Conservation (phyloP, 2,113 vertebrate species). For the Turdus rufiventris region DNA sequence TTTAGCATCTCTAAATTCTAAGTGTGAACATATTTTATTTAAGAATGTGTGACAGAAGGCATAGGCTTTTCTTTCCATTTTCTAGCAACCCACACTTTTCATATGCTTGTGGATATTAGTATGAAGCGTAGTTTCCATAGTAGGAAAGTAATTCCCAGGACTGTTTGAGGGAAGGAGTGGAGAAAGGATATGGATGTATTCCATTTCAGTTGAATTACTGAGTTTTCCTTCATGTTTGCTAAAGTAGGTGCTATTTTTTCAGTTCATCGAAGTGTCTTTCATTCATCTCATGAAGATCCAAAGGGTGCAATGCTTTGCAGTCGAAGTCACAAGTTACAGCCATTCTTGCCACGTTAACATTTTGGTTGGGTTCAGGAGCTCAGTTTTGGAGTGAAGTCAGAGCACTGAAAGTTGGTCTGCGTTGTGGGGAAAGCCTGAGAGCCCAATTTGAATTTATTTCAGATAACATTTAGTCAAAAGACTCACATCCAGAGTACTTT, state of each 20-base stretch:
- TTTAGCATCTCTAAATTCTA: constrained; percentile 1
- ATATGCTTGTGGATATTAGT: neutral
- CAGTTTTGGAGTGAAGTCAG: neutral
- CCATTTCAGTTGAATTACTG: neutral
- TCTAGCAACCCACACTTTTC: constrained; percentile 7
- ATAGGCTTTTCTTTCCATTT: neutral
- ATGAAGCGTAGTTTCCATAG: neutral
- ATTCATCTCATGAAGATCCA: neutral
- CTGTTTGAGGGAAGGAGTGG: neutral
- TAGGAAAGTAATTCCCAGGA: neutral
- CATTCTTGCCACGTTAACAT: fast-evolving
- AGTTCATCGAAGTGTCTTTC: neutral
- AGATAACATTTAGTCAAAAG: neutral
- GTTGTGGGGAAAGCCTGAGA: neutral
- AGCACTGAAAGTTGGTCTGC: too few relatives aligned
- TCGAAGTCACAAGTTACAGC: fast-evolving
- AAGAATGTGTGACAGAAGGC: constrained; percentile 36
- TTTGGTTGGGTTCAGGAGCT: neutral
- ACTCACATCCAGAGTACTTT: neutral
- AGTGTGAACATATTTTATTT: constrained; percentile 50
- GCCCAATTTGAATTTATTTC: neutral
- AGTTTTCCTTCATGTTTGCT: neutral
- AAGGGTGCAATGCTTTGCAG: neutral
- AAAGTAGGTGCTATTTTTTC: neutral
- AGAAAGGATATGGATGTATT: neutral